Evolutionary conservation across 2,888 invertebrate species (phyloP), one percentile per base, ranked within the genome.

Genomic region (Apamea anceps): DNA sequence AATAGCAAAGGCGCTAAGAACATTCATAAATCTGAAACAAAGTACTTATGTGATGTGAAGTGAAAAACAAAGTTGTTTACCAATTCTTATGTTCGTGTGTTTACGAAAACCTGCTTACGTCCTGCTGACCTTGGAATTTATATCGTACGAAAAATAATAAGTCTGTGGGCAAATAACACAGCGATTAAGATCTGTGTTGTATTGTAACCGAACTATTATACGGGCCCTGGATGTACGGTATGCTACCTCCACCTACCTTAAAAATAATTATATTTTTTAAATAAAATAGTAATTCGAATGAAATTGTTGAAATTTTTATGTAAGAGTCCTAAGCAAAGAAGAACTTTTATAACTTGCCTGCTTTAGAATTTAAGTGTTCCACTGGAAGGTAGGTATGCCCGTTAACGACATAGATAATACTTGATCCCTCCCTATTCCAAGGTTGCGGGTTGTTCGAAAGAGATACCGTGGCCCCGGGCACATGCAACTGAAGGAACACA

Each of bases 71-170:
- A 82, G 62, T 84, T 79, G 65, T 88, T 81, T 86, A 80, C 75
- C 54, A 83, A 88, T 79, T 77, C 18, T 68, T 65, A 48, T 65
- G 70, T 51, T 54, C 25, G 42, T 82, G 37, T 70, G 51, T 85
- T 80, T 54, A 75, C 79, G 73, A 85, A 85, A 90, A 89, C 90
- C 68, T 82, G 90, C 67, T 87, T 37, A 84, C 48, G 88, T 90
- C 90, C 77, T 77, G 90, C 71, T 93, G 70, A 77, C 92, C 92
- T 92, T 92, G 92, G 51, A 85, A 70, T 82, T 32, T 65, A 77
- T 76, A 82, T 76, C 84, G 73, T 54, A 48, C 67, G 84, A 82
- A 84, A 82, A 81, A 75, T 51, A n/a, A 75, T 81, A 72, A 63
- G 63, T 80, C n/a, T 78, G 51, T 75, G 18, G 21, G 48, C 60